Evolutionary conservation across 2,113 vertebrate species (phyloP), one percentile per base, ranked within the genome.

Genomic region (Microcebus tavaratra): DNA sequence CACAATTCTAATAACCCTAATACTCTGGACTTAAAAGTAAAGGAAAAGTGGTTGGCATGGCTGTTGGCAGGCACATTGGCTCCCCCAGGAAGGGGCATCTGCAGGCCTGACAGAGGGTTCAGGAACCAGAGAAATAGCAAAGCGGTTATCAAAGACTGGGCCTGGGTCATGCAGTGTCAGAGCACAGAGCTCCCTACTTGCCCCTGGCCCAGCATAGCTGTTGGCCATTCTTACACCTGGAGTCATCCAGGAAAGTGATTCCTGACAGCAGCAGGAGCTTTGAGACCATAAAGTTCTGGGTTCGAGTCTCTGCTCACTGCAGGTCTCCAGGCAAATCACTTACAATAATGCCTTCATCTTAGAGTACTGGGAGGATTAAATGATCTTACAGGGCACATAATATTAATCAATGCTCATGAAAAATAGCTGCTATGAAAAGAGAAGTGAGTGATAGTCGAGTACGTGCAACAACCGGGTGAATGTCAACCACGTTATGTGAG

Each of bases 381-480:
- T 31, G 84, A 50, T 8, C 25, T 73, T 68, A 13, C 17, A 3
- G 9, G 5, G 84, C 21, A 42, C 17, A 13, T 8, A 36, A 39
- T 21, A 57, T 21, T 57, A 57, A 57, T 73, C 91, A 93, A 39
- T 78, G 65, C 76, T 90, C 53, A 36, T 72, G 61, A 20, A 63
- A 84, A 70, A 65, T 4, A 29, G 68, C 68, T 4, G 3, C 45
- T 39, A 0, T 78, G 31, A 21, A 34, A 57, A 45, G 42, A n/a
- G 75, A 65, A 13, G 25, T 65, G 61, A 48, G 20, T 25, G 73
- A 39, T 25, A 23, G 50, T 68, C 39, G 27, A 2, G 0, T 42
- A 3, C 15, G 6, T 39, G 23, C 31, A 18, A 21, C 1, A 0
- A 53, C 7, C 8, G 27, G 27, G 3, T 0, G 3, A 27, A 15